Evolutionary conservation across 2,888 invertebrate species (phyloP).

Genomic region (Pantelozetes paolii): DNA sequence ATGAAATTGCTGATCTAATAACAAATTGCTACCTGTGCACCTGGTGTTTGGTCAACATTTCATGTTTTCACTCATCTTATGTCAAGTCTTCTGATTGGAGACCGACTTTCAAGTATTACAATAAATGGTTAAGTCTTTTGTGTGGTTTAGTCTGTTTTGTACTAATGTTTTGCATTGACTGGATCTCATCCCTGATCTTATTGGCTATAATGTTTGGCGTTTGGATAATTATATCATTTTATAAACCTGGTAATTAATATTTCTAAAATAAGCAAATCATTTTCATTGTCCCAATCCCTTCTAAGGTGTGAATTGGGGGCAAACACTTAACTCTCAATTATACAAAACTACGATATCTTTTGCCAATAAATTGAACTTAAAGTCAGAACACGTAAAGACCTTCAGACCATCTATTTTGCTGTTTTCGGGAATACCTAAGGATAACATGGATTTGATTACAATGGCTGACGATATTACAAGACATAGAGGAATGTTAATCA

Average conservation of each 20-base stretch:
- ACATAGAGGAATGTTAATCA: constrained; percentile 49
- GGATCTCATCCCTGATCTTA: constrained; percentile 82
- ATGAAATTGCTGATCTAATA: constrained; percentile 53
- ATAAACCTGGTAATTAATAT: background rate
- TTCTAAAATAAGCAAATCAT: background rate
- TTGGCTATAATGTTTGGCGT: constrained; percentile 79
- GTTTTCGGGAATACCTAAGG: constrained; percentile 74
- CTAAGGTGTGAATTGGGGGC: constrained; percentile 89
- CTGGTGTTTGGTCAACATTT: constrained; percentile 53
- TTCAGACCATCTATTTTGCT: constrained; percentile 89
- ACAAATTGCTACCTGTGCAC: constrained; percentile 54
- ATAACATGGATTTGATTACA: constrained; percentile 81
- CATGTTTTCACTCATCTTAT: constrained; percentile 53
- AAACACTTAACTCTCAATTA: constrained; percentile 91
- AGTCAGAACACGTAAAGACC: constrained; percentile 95
- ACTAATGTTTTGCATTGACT: constrained; percentile 91
- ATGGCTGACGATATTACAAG: constrained; percentile 87
- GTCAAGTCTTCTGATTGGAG: constrained; percentile 53
- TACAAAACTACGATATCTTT: constrained; percentile 85
- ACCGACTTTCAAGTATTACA: constrained; percentile 64
- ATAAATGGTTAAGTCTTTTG: constrained; percentile 77
- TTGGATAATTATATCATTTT: constrained; percentile 59
- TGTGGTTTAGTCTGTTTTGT: constrained; percentile 67
- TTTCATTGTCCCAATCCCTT: background rate
- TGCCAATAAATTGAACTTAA: constrained; percentile 77